Evolutionary conservation across 2,797 vertebrate genomes (phyloP), one percentile per base, ranked within the genome.

Genomic region (Helostoma temminkii): DNA sequence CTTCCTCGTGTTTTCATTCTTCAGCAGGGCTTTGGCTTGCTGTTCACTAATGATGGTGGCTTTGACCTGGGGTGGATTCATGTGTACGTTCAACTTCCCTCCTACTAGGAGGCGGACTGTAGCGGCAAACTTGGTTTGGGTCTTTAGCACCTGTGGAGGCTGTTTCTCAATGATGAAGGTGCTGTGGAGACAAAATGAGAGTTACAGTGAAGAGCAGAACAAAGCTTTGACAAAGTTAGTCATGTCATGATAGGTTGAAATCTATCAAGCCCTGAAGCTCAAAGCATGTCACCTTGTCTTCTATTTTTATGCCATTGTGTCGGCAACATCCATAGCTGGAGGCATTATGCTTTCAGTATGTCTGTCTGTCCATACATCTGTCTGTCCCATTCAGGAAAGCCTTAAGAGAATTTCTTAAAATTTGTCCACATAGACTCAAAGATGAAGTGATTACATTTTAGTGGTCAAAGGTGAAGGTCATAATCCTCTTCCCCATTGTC

Each of bases 81-180:
- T 98, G 89, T 99, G 98, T 67, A 99, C 97, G 0, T 99, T 99
- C 82, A 99, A 85, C 88, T 99, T 98, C 58, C 98, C 97, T 0
- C 98, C 97, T 24, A 99, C 98, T 79, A 99, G 92, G 52, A 98
- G 95, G 66, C 97, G 95, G 74, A 99, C 97, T 0, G 97, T 98
- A 28, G 97, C 97, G 0, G 97, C 97, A 12, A 98, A 99, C 92
- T 97, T 98, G 53, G 97, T 98, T 93, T 99, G 98, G 1, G 97
- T 99, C 93, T 98, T 95, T n/a, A 95, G 78, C 78, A 99, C 98
- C 85, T 99, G 98, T 0, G 98, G 98, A 16, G 98, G 97, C 92
- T 99, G 98, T 89, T 98, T 99, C 91, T 99, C 98, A 0, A 99
- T 99, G 86, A 99, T 99, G 93, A 99, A 99, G 7, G 96, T 98